Evolutionary conservation across 2,888 invertebrate genomes (phyloP).

Genomic region (Thumatha senex): DNA sequence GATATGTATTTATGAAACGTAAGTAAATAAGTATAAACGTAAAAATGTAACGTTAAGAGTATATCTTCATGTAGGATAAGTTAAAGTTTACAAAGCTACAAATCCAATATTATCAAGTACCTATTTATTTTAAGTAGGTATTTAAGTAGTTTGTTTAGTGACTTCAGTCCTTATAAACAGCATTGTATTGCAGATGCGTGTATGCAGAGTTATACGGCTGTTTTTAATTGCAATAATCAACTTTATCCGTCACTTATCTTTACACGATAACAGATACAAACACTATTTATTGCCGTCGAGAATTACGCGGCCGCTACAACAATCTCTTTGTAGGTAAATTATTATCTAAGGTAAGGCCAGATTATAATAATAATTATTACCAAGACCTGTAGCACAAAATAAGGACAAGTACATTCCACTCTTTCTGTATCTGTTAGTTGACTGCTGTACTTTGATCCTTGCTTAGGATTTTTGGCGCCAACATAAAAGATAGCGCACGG

Average conservation of each 20-base stretch:
- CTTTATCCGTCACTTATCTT: slow-evolving; percentile 25
- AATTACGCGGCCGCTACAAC: slow-evolving; percentile 17
- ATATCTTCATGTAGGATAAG: too few relatives aligned
- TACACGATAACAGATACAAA: slow-evolving; percentile 20
- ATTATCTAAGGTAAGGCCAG: slow-evolving; percentile 10
- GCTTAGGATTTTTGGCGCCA: too few relatives aligned
- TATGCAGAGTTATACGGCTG: background rate
- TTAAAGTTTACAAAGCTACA: too few relatives aligned
- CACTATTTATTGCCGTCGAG: slow-evolving; percentile 18
- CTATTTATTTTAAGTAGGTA: too few relatives aligned
- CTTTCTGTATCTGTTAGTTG: too few relatives aligned
- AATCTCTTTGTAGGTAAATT: slow-evolving; percentile 25
- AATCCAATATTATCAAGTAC: too few relatives aligned
- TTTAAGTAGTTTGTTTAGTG: background rate
- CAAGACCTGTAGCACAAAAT: background rate
- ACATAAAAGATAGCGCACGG: too few relatives aligned
- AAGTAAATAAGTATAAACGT: too few relatives aligned
- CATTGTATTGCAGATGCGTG: too few relatives aligned
- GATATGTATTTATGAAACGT: too few relatives aligned
- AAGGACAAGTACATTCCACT: background rate
- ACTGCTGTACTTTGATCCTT: too few relatives aligned
- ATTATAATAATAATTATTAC: background rate
- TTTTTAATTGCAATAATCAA: slow-evolving; percentile 10
- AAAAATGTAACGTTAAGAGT: too few relatives aligned
- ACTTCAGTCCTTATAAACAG: background rate